A percentile compares a stretch with the other conserved stretches of the same genome.
Evolutionary conservation across 2,113 vertebrate species (phyloP).

Genomic region (Onychorhynchus coronatus): DNA sequence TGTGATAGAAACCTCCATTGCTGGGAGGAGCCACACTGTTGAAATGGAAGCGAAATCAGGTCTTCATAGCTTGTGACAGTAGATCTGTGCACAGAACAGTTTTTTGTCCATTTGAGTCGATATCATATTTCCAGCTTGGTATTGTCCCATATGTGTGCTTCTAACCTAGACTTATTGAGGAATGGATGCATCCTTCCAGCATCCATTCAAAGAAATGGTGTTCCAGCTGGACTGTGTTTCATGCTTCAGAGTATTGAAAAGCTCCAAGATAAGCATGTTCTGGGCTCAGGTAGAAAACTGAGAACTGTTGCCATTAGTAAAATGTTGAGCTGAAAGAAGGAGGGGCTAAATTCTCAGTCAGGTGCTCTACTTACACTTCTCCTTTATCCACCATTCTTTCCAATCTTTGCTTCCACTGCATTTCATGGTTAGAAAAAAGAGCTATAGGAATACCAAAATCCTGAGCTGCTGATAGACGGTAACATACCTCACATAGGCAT

Average conservation of each 20-base stretch:
- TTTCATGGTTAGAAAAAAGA: background rate
- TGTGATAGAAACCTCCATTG: background rate
- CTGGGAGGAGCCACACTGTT: rapidly evolving
- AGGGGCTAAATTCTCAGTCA: background rate
- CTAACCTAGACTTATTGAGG: background rate
- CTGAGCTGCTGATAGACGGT: rapidly evolving
- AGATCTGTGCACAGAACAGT: background rate
- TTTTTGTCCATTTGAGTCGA: background rate
- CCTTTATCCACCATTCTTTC: rapidly evolving
- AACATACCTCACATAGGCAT: rapidly evolving
- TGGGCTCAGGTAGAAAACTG: background rate
- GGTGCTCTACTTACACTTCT: background rate
- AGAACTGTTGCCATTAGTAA: background rate
- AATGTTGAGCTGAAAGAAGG: background rate
- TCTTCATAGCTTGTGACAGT: background rate
- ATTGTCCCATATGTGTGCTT: rapidly evolving
- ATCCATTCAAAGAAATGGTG: background rate
- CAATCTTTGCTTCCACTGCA: background rate
- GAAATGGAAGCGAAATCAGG: background rate
- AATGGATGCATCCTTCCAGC: background rate
- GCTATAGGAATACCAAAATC: background rate
- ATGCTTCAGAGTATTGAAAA: background rate
- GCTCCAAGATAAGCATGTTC: background rate
- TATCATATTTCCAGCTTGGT: background rate
- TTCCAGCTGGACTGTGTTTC: background rate